Base-by-base conservation (phyloP, 2,797 vertebrate genomes). In the Premnoplex brunnescens region DNA sequence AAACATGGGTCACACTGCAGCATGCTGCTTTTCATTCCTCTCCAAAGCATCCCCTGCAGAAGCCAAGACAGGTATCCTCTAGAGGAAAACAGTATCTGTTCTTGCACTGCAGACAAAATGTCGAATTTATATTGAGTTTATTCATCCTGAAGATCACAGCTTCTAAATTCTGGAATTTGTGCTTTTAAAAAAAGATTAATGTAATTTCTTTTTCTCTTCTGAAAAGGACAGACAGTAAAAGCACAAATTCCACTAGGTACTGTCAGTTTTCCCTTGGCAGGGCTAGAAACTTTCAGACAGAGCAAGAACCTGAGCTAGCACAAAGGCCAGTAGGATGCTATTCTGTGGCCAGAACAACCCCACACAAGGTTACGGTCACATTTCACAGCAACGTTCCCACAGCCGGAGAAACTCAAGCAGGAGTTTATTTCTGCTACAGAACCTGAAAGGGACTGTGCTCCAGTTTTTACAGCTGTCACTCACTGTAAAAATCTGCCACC, bases 1-100 rank as follows among this genome's bases (percentile, higher is more conserved):
- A 79, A 93, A 87, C 84, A 18, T 0, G 34, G 80, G 43, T 66
- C 86, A 52, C 20, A 26, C 28, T 58, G 77, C 74, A 85, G 89
- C 80, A 87, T 0, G 1, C 71, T 79, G 20, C 74, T 79, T 85
- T 89, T 85, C 55, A 79, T 46, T 82, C 60, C 74, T 73, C 78
- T 79, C 81, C 67, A 78, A 88, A 95, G 82, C 55, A 49, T 26
- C 15, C 2, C 11, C 62, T 72, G 77, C 69, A 84, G 69, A 71
- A 87, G 49, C 77, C 58, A 73, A 82, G 83, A 92, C 86, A 88
- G 62, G 83, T 68, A 72, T 75, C n/a, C 83, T 88, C 83, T 23
- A 69, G 83, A 82, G 80, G 48, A 82, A 91, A 89, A 52, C 48
- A 62, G 60, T 46, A 78, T 54, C 75, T 89, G 63, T n/a, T 91